Evolutionary conservation across 2,113 vertebrate species (phyloP).

Genomic region (Falcunculus frontatus): DNA sequence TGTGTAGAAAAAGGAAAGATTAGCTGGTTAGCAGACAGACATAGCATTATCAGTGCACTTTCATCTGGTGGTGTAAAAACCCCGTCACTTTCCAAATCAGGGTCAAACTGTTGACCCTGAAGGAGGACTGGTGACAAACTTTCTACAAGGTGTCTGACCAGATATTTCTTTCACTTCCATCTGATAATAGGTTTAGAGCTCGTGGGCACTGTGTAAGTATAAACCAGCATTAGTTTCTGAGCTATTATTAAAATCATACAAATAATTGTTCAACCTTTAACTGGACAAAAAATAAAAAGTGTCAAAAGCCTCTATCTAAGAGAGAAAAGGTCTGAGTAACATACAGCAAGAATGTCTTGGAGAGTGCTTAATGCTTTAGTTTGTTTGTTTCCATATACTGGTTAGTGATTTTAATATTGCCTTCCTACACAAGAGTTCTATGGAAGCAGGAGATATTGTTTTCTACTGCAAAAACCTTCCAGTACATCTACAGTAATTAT

Average conservation of each 20-base stretch:
- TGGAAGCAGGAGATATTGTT: not conserved
- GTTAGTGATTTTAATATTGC: not conserved
- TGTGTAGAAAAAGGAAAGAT: not conserved
- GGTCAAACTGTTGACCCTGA: not conserved
- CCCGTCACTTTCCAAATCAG: not conserved
- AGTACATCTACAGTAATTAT: not conserved
- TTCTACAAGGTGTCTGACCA: not conserved
- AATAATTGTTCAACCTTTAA: not conserved
- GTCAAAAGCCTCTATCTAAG: not conserved
- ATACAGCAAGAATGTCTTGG: not conserved
- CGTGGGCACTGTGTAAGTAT: not conserved
- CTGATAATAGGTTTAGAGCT: not conserved
- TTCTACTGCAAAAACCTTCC: not conserved
- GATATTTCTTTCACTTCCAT: not conserved
- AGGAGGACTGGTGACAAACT: not conserved
- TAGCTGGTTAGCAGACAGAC: not conserved
- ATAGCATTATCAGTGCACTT: not conserved
- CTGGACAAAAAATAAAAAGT: not conserved
- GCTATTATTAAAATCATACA: not conserved
- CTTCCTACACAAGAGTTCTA: not conserved
- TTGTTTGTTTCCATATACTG: not conserved
- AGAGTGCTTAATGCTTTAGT: not conserved
- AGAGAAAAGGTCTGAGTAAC: not conserved
- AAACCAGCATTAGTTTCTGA: not conserved
- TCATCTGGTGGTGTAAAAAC: not conserved